These are phyloP conservation scores for Ceyx melanurus DNA, from an alignment of 2,113 vertebrate genomes.

Conservation along the genomic window DNA sequence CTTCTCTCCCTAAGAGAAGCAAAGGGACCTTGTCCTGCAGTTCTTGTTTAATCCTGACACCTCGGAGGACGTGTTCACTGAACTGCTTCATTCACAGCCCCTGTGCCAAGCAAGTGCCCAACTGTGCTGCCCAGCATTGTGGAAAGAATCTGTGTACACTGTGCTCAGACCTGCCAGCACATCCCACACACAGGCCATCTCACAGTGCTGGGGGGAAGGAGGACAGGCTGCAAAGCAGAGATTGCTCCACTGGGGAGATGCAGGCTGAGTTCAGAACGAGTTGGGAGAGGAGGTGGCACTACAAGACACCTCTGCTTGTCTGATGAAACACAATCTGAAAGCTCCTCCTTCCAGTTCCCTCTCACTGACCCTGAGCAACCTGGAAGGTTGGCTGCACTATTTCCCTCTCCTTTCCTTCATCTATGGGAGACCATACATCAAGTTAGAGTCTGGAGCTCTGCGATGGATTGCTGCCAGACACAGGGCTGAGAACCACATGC, in stretches of 20 bases:
- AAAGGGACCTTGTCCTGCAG: background rate
- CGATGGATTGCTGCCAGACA: conserved; percentile 1
- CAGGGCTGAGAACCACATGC: background rate
- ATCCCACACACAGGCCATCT: background rate
- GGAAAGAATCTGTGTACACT: background rate
- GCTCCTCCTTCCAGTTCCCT: background rate
- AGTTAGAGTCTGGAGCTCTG: background rate
- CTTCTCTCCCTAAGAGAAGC: background rate
- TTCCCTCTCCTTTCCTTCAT: background rate
- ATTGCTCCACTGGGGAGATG: background rate
- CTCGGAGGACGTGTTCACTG: background rate
- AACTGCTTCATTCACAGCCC: background rate
- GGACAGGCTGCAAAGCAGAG: background rate
- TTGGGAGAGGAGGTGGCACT: background rate
- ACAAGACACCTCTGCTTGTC: background rate
- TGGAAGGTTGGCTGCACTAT: background rate
- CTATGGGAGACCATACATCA: background rate
- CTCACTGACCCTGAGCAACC: background rate
- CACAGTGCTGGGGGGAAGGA: background rate
- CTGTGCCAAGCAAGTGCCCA: background rate
- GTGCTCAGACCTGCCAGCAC: background rate
- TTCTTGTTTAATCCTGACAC: background rate
- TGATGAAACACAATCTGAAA: background rate
- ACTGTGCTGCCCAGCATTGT: background rate
- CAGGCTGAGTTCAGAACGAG: background rate